phyloP scores from a whole-genome alignment of 2,888 invertebrate genomes.

The Drosophila colorata region DNA sequence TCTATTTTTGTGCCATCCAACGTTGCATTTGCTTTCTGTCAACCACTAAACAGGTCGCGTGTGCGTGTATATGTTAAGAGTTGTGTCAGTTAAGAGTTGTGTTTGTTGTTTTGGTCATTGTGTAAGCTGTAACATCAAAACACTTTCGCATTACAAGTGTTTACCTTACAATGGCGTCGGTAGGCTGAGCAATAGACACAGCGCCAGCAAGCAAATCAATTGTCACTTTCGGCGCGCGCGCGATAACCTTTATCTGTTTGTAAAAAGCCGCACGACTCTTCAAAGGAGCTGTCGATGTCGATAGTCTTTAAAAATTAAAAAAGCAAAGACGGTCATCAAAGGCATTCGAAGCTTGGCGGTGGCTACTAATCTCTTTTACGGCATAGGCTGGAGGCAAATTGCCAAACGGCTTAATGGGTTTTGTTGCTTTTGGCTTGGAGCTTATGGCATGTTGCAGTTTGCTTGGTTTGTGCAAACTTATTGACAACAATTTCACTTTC shows the following conservation, averaged over 20 bases:
- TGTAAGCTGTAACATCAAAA: constrained; percentile 64
- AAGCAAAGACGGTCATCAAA: constrained; percentile 57
- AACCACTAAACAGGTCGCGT: constrained; percentile 66
- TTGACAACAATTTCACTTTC: constrained; percentile 71
- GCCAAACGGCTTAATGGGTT: constrained; percentile 63
- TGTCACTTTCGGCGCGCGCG: constrained; percentile 70
- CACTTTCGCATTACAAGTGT: constrained; percentile 80
- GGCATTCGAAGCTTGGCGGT: constrained; percentile 45
- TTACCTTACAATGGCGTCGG: constrained; percentile 56
- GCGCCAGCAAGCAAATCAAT: constrained; percentile 63
- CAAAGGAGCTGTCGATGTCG: constrained; percentile 59
- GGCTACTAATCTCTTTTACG: constrained; percentile 44
- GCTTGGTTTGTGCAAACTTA: constrained; percentile 36
- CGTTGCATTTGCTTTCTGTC: constrained; percentile 25
- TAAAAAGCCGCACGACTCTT: constrained; percentile 28
- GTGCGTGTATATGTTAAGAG: constrained; percentile 33
- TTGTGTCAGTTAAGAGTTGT: constrained; percentile 16
- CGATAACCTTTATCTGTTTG: constrained; percentile 63
- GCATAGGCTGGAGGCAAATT: constrained; percentile 39
- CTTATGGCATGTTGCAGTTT: constrained; percentile 34
- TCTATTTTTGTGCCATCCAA: neutral
- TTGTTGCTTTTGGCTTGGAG: constrained; percentile 29
- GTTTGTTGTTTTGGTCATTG: constrained; percentile 48
- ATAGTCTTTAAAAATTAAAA: constrained; percentile 18
- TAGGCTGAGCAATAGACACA: constrained; percentile 4